These are phyloP conservation scores for Aphidius gifuensis DNA, from an alignment of 1,140 invertebrate species.

Conservation along the genomic window DNA sequence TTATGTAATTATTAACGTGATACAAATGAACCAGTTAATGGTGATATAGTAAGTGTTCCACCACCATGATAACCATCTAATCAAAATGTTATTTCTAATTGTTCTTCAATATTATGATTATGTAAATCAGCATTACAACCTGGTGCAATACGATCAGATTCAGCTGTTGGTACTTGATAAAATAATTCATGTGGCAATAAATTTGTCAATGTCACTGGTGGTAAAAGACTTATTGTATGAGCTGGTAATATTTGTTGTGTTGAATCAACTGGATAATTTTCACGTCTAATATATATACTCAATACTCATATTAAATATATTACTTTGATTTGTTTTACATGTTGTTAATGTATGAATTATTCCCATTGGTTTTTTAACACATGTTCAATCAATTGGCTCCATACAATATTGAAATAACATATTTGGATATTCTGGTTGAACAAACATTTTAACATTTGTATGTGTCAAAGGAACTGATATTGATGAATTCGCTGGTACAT, in stretches of 20 bases:
- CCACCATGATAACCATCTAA: constrained; percentile 44
- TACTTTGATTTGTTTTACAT: constrained; percentile 48
- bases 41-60: constrained; percentile 55
- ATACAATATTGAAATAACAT: constrained; percentile 61
- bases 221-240: constrained; percentile 79
- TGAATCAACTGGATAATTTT: constrained; percentile 73
- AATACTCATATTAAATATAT: constrained; percentile 69
- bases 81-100: constrained; percentile 69
- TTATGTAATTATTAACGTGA: too few relatives aligned
- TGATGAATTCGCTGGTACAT: constrained; percentile 49
- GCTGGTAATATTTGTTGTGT: constrained; percentile 62
- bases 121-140: constrained; percentile 56
- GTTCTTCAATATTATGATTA: constrained; percentile 60
- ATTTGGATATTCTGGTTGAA: constrained; percentile 54
- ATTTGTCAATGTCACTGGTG: constrained; percentile 79
- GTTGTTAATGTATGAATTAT: constrained; percentile 53
- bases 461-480: constrained; percentile 66
- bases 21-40: too few relatives aligned
- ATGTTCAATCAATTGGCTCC: constrained; percentile 64
- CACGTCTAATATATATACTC: constrained; percentile 70
- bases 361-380: constrained; percentile 61
- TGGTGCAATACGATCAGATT: constrained; percentile 62
- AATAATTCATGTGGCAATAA: constrained; percentile 72
- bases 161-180: constrained; percentile 57
- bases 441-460: constrained; percentile 61